Evolutionary conservation across 1,140 invertebrate species (phyloP).

Genomic region (Neodiprion pinetum): DNA sequence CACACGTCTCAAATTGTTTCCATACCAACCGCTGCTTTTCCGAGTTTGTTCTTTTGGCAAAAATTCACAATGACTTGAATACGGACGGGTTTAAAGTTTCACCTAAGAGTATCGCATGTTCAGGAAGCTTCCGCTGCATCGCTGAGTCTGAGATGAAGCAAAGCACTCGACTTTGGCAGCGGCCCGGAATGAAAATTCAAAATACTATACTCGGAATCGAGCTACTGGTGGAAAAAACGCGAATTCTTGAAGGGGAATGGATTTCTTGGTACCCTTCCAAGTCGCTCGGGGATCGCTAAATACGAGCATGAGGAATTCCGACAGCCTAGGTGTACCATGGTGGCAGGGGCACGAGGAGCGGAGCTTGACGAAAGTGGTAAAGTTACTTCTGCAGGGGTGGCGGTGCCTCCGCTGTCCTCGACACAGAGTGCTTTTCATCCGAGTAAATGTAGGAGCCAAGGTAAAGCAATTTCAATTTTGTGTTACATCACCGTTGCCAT

Average conservation of each 20-base stretch:
- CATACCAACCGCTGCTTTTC: no score
- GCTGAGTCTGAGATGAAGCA: no score
- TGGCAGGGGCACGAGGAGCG: constrained; percentile 39
- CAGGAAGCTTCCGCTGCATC: no score
- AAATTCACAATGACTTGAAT: no score
- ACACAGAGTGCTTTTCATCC: constrained; percentile 61
- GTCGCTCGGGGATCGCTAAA: constrained; percentile 50
- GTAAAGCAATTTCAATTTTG: constrained; percentile 56
- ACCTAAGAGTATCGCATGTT: no score
- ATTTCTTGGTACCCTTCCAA: constrained; percentile 32
- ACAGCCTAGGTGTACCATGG: no score
- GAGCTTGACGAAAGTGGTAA: constrained; percentile 33
- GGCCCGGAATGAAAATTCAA: no score
- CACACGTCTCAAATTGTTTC: no score
- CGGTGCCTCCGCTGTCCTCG: constrained; percentile 55
- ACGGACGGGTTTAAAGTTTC: no score
- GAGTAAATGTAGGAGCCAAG: constrained; percentile 56
- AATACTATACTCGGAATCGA: neutral
- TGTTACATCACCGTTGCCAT: neutral
- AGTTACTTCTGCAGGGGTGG: constrained; percentile 38
- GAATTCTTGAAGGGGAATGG: neutral
- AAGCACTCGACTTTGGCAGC: no score
- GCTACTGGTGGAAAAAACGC: neutral
- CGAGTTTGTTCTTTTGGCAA: no score
- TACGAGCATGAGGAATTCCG: constrained; percentile 27